Evolutionary conservation across 2,888 invertebrate species (phyloP), one percentile per base, ranked within the genome.

Genomic region (Tridacna gigas): DNA sequence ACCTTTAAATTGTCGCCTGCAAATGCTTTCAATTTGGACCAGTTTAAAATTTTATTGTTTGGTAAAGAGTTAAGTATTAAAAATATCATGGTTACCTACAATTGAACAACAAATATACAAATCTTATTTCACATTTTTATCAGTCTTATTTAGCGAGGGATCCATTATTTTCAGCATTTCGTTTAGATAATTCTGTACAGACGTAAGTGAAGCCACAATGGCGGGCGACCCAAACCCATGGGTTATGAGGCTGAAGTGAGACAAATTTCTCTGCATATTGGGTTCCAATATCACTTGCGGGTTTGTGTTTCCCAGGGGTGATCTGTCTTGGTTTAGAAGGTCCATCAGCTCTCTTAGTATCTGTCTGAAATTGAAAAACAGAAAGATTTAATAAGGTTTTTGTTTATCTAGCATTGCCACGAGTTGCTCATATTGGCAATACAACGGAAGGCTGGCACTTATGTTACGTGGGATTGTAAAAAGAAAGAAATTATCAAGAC

Each of bases 151-250:
- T 75, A 86, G 56, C 26, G 74, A 77, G 45, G 86, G 86, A 95
- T 99, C 99, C 95, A 99, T 96, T 95, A 98, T 97, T 95, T 99
- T 99, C 92, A 99, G 96, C 89, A 98, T 98, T 96, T 99, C 99
- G 95, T 97, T 98, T 92, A 99, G 96, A 96, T 98, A 98, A 95
- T 98, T 98, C 97, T 98, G 97, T 95, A 99, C 97, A 90, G 99
- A 98, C 85, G 98, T 98, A 56, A 99, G 96, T 0, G 99, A 99
- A 28, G 99, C 99, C 48, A 98, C 98, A 80, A 99, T 98, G 88
- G 99, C 99, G 22, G 99, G 99, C 85, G 98, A 98, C 18, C 99
- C 99, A 95, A 99, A 99, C 76, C 99, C 99, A 95, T 99, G 99
- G 63, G 99, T 98, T 93, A 99, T 99, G 93, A 99, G 96, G 82